Evolutionary conservation across 2,797 vertebrate species (phyloP), one percentile per base, ranked within the genome.

Genomic region (Epinephelus awoara): DNA sequence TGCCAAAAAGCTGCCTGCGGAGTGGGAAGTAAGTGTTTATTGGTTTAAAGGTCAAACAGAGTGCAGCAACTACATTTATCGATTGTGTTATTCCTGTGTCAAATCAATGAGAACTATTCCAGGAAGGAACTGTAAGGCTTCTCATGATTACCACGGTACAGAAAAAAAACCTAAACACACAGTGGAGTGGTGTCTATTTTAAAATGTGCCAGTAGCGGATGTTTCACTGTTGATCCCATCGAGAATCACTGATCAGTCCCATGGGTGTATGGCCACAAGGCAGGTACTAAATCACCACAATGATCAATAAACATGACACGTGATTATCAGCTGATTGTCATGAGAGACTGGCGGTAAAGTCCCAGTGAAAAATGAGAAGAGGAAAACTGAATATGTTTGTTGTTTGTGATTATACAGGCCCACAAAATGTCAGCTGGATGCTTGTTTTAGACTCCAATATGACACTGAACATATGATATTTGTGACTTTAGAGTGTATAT

Each of bases 231-330:
- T 57, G 64, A 59, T 52, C 59, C 75, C 17, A n/a, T 72, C 11
- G 46, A 75, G 79, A 83, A 78, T 85, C 86, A 72, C 83, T 80
- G 88, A 93, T 92, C 79, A 34, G 55, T 83, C 90, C 86, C 75
- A 7, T 9, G 76, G 77, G 82, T 59, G 51, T 11, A 50, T 15
- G 18, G 61, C 85, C 27, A 7, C 56, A 50, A 59, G 82, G 54
- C 55, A 83, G 70, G 78, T 27, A 66, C 92, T 91, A 80, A 83
- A 90, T 92, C 93, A 91, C n/a, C 17, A 9, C 2, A 18, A 34
- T 15, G 71, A 89, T 94, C 86, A 2, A 92, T 93, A 86, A 86
- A 90, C 85, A 90, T 68, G 88, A 86, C 81, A 78, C 12, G 27
- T 57, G 75, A 93, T 88, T 82, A 87, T 87, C 66, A 86, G 47